These are phyloP conservation scores for Limnothrissa miodon DNA, from an alignment of 2,113 vertebrate genomes.

Conservation along the genomic window DNA sequence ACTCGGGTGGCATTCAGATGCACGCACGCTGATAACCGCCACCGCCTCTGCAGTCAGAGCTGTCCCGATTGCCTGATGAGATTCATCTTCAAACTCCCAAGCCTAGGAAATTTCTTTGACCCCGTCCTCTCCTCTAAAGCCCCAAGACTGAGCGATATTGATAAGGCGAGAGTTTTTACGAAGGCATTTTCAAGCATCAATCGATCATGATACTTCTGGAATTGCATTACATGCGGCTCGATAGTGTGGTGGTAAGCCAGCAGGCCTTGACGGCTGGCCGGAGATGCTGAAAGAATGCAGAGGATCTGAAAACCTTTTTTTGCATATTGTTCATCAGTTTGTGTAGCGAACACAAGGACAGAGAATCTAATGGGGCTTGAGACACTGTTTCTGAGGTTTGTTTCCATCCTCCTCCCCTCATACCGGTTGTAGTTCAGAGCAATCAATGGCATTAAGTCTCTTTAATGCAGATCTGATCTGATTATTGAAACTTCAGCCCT, in stretches of 20 bases:
- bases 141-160: conserved; percentile 32
- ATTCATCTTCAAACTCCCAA: conserved; percentile 28
- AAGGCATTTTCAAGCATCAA: conserved; percentile 49
- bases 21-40: not conserved
- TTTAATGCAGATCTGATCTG: conserved; percentile 60
- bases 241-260: conserved; percentile 50
- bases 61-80: conserved; percentile 18
- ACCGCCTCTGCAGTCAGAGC: conserved; percentile 24
- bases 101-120: conserved; percentile 47
- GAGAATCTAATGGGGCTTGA: not conserved
- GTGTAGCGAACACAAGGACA: not conserved
- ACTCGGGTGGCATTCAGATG: not conserved
- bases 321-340: conserved; percentile 16
- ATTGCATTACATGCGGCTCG: conserved; percentile 56
- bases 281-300: conserved; percentile 43
- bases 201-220: conserved; percentile 57
- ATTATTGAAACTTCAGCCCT: conserved; percentile 66
- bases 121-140: conserved; percentile 54
- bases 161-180: conserved; percentile 48
- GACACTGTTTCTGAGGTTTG: not conserved
- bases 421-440: conserved; percentile 51
- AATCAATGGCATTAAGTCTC: conserved; percentile 65
- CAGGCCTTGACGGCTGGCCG: conserved; percentile 41
- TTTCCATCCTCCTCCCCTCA: conserved; percentile 33
- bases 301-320: conserved; percentile 25